Evolutionary conservation across 37 sponge, comb jelly and placozoan species (phyloP).

Genomic region (Aphrocallistes beatrix): DNA sequence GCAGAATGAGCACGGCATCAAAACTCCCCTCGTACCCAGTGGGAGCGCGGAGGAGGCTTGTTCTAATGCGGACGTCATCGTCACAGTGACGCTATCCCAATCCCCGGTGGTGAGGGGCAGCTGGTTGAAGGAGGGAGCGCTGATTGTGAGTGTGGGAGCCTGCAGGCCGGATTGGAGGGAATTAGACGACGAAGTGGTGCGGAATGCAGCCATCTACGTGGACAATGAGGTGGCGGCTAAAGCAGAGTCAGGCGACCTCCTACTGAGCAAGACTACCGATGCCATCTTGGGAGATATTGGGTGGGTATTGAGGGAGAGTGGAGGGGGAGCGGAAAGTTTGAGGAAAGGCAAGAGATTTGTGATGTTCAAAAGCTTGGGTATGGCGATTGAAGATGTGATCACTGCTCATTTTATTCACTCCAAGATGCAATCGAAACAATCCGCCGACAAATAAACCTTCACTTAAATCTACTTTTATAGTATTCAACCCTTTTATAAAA

Average conservation of each 20-base stretch:
- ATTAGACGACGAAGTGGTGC: conserved; percentile 77
- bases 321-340: too few relatives aligned
- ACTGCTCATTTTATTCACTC: conserved; percentile 57
- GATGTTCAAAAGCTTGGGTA: conserved; percentile 73
- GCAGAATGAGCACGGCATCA: conserved; percentile 24
- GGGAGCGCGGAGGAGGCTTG: conserved; percentile 54
- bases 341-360: conserved; percentile 43
- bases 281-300: conserved; percentile 32
- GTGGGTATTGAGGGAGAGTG: conserved; percentile 48
- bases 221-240: conserved; percentile 61
- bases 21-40: conserved; percentile 16
- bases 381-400: conserved; percentile 79
- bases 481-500: too few relatives aligned
- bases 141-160: conserved; percentile 69
- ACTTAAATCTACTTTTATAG: too few relatives aligned
- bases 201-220: conserved; percentile 47
- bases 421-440: conserved; percentile 21
- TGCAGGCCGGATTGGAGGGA: conserved; percentile 60
- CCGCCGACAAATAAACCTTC: too few relatives aligned
- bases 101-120: conserved; percentile 64
- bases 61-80: conserved; percentile 69
- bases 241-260: conserved; percentile 82
- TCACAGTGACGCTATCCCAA: conserved; percentile 64
- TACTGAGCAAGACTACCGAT: conserved; percentile 39
- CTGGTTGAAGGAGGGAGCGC: conserved; percentile 84